Conservation (phyloP, 2,797 vertebrate genomes). For the Microctenopoma steveboyesi region DNA sequence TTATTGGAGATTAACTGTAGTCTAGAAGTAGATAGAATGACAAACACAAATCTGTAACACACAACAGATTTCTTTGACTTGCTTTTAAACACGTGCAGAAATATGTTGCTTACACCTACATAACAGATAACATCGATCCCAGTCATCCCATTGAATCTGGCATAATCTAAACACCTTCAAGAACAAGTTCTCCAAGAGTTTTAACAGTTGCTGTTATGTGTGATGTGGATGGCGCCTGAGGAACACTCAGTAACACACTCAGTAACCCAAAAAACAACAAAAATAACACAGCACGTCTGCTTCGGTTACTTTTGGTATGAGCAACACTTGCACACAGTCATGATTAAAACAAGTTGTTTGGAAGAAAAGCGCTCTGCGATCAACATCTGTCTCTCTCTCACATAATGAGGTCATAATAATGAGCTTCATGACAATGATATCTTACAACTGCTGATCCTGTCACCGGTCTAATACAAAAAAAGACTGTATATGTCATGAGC, state of each 20-base stretch:
- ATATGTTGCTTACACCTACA: no score
- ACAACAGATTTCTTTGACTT: no score
- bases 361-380: background rate
- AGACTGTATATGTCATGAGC: background rate
- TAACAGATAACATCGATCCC: no score
- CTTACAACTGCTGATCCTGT: background rate
- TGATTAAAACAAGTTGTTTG: conserved; percentile 7
- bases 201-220: no score
- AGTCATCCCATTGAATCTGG: no score
- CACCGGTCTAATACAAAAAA: background rate
- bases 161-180: no score
- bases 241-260: no score
- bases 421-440: conserved; percentile 8
- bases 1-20: background rate
- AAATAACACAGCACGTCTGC: background rate
- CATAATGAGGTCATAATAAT: conserved; percentile 19
- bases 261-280: background rate
- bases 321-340: background rate
- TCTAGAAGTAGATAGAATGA: background rate
- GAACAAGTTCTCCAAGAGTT: no score
- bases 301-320: background rate
- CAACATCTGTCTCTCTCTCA: conserved; percentile 17
- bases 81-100: no score
- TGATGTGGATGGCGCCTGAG: no score
- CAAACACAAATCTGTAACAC: background rate